These are phyloP conservation scores for Augochlora pura DNA, from an alignment of 1,140 invertebrate genomes.

Conservation along the genomic window DNA sequence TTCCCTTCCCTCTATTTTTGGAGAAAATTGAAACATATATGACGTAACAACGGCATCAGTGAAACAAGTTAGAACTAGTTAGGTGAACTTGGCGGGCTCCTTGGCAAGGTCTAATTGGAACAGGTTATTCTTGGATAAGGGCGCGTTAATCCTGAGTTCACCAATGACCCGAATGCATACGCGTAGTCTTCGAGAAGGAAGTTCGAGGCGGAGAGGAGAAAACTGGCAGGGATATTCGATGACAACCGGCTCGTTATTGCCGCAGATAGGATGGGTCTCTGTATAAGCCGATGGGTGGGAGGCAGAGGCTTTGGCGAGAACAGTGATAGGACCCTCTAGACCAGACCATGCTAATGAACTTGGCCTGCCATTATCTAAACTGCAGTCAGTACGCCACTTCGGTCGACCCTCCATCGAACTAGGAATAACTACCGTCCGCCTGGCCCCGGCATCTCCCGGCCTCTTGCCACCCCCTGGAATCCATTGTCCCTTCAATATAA, in stretches of 20 bases:
- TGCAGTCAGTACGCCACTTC: slow-evolving; percentile 69
- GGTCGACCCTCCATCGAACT: slow-evolving; percentile 63
- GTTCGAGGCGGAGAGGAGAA: not conserved
- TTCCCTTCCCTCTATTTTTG: too few relatives aligned
- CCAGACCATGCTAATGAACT: slow-evolving; percentile 73
- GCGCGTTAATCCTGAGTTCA: too few relatives aligned
- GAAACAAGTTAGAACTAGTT: too few relatives aligned
- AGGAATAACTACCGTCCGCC: slow-evolving; percentile 65
- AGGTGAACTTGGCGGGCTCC: too few relatives aligned
- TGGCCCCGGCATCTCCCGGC: slow-evolving; percentile 1
- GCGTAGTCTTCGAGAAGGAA: not conserved
- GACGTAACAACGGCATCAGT: too few relatives aligned
- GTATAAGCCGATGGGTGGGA: slow-evolving; percentile 25
- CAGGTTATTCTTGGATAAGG: too few relatives aligned
- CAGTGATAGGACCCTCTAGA: slow-evolving; percentile 60
- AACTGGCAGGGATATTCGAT: slow-evolving; percentile 14
- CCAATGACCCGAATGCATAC: too few relatives aligned
- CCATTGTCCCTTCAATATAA: slow-evolving; percentile 59
- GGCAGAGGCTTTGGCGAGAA: slow-evolving; percentile 42
- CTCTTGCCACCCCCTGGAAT: slow-evolving; percentile 18
- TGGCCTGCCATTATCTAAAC: slow-evolving; percentile 73
- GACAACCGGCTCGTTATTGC: slow-evolving; percentile 47
- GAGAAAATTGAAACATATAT: too few relatives aligned
- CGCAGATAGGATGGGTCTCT: slow-evolving; percentile 23
- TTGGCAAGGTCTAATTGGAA: too few relatives aligned